Evolutionary conservation across 2,113 vertebrate species (phyloP).

Genomic region (Hippocampus guttulatus): DNA sequence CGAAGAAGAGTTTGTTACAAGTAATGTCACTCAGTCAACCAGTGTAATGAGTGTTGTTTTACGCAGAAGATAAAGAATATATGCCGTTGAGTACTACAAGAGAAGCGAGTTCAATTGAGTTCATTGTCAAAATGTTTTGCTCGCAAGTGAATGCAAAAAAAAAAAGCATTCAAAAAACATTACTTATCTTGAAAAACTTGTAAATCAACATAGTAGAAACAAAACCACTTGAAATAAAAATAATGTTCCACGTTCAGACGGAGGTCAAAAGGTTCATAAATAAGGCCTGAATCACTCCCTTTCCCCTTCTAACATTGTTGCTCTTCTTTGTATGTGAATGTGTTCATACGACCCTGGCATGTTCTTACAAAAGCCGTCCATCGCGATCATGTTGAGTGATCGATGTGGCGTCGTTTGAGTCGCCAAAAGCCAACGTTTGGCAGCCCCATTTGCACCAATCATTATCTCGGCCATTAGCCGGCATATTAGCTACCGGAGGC

Average conservation of each 20-base stretch:
- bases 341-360: constrained; percentile 8
- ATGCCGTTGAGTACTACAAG: too few species aligned
- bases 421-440: constrained; percentile 24
- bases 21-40: too few species aligned
- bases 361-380: constrained; percentile 22
- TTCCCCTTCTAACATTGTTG: background rate
- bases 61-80: too few species aligned
- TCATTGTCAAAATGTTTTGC: too few species aligned
- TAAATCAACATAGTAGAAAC: too few species aligned
- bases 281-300: background rate
- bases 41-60: too few species aligned
- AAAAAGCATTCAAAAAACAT: too few species aligned
- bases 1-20: too few species aligned
- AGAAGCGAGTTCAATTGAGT: too few species aligned
- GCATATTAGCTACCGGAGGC: constrained; percentile 61
- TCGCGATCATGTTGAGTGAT: constrained; percentile 27
- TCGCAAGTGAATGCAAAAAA: too few species aligned
- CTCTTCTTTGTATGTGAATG: constrained; percentile 13
- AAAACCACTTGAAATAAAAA: background rate
- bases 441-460: constrained; percentile 61
- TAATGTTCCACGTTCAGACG: background rate
- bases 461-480: constrained; percentile 64
- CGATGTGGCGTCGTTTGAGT: constrained; percentile 1
- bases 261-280: background rate
- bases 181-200: too few species aligned